Conservation (phyloP, 1,140 invertebrate species). For the Mizuhopecten yessoensis region DNA sequence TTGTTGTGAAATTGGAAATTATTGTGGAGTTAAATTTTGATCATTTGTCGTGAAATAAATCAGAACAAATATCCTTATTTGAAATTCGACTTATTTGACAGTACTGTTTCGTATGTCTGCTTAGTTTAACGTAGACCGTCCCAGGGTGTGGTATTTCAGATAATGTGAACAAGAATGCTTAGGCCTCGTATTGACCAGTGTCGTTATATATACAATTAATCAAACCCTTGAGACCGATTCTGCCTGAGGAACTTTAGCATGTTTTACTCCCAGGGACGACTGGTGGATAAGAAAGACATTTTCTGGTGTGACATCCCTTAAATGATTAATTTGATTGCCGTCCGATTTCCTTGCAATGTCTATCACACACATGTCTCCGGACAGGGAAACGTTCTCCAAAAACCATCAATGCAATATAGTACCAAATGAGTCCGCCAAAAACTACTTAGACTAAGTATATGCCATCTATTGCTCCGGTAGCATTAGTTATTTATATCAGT, state of each 20-base stretch:
- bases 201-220: constrained; percentile 35
- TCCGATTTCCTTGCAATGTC: constrained; percentile 11
- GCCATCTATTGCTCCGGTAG: too few species aligned
- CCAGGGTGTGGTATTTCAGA: background rate
- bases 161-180: constrained; percentile 1
- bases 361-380: background rate
- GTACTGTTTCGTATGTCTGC: too few species aligned
- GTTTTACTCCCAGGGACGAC: background rate
- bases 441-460: too few species aligned
- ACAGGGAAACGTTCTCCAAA: background rate
- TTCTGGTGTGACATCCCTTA: constrained; percentile 10
- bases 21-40: too few species aligned
- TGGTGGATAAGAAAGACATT: constrained; percentile 38
- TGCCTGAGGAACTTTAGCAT: background rate
- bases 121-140: background rate
- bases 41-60: too few species aligned
- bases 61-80: too few species aligned
- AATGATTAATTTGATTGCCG: constrained; percentile 18
- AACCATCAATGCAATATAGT: background rate
- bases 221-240: background rate
- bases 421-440: too few species aligned
- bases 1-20: too few species aligned
- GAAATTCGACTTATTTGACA: too few species aligned
- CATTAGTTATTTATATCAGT: too few species aligned
- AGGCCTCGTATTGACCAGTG: background rate